phyloP scores from a whole-genome alignment of 1,140 invertebrate species.

The Micrasema minimum region DNA sequence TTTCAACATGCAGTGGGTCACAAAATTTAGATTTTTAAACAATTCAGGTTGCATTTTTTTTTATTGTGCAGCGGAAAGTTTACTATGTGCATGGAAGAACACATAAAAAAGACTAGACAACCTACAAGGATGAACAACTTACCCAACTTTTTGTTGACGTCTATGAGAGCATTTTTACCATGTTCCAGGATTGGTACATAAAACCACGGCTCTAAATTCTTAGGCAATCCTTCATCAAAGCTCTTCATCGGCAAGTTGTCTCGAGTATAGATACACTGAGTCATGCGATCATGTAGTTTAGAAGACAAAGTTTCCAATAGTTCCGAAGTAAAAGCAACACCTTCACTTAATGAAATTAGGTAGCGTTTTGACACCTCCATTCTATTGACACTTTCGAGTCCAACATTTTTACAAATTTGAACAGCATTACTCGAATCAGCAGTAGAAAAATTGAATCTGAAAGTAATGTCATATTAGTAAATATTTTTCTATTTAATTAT shows the following conservation, averaged over 20 bases:
- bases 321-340: constrained; percentile 62
- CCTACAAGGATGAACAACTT: constrained; percentile 34
- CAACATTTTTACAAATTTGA: constrained; percentile 89
- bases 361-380: constrained; percentile 88
- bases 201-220: constrained; percentile 78
- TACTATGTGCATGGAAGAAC: no score
- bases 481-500: no score
- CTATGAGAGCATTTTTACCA: constrained; percentile 82
- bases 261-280: constrained; percentile 76
- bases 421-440: constrained; percentile 95
- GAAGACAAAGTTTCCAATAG: constrained; percentile 68
- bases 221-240: constrained; percentile 74
- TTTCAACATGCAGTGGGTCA: neutral
- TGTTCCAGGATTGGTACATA: constrained; percentile 83
- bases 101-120: no score
- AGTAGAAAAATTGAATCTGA: constrained; percentile 92
- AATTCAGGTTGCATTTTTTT: no score
- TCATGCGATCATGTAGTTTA: constrained; percentile 83
- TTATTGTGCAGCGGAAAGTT: no score
- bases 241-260: constrained; percentile 77
- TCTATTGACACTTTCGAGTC: constrained; percentile 76
- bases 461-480: constrained; percentile 53
- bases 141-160: constrained; percentile 87
- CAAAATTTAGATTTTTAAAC: no score
- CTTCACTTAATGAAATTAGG: constrained; percentile 68